Evolutionary conservation across 1,140 invertebrate species (phyloP), one percentile per base, ranked within the genome.

Genomic region (Neodiprion virginianus): DNA sequence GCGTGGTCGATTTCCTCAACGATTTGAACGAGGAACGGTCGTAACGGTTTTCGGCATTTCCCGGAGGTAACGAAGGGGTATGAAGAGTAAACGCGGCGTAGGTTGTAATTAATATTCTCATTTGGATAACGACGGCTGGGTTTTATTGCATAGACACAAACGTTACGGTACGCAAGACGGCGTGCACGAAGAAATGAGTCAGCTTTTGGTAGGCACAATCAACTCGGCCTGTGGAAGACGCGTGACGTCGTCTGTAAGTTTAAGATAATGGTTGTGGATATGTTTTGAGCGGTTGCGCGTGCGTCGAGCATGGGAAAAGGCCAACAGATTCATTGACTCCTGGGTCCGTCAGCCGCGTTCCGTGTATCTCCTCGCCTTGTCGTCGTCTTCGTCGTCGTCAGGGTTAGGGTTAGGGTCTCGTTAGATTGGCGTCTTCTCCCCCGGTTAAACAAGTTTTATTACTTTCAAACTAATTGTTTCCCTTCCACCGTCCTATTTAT

Each of bases 311-410:
- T 84, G 83, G 81, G 83, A 84, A 84, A 83, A 83, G 83, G 82
- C 83, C 82, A 83, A 77, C 83, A 82, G 80, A 82, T 84, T 84
- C 81, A 83, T 83, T 82, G 82, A 83, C 82, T 83, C 77, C 78
- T 67, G 69, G 72, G 76, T 76, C 68, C 78, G 72, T 78, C 79
- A 76, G 76, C 79, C 78, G 67, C 48, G 28, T 28, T 66, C 17
- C 71, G 72, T 12, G 72, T 48, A 40, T 67, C 50, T 72, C 65
- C 72, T 23, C 48, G 61, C 50, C 67, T 48, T 65, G 65, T 67
- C 28, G 28, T 40, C 28, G 28, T 40, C 28, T 2, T 40, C 28
- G 28, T 40, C n/a, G 53, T 61, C 11, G 53, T 61, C 53, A 61
- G 53, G 53, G 53, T 61, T 61, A n/a, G 53, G 53, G 53, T 61